Evolutionary conservation across 2,797 vertebrate genomes (phyloP).

Genomic region (Prunella strophiata): DNA sequence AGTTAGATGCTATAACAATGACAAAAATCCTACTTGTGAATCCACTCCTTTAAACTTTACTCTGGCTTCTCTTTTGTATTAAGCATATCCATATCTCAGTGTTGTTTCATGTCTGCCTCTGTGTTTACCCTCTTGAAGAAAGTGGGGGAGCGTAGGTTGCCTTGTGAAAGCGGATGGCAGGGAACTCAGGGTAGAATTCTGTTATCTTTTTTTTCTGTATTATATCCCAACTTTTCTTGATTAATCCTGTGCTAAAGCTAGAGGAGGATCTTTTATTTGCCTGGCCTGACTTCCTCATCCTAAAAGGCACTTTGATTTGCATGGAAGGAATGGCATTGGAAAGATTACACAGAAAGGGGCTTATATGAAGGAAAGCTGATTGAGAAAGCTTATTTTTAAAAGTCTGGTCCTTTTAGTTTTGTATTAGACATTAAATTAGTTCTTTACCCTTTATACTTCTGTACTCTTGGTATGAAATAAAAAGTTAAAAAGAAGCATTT

Average conservation of each 20-base stretch:
- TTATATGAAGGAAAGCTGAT: slow-evolving; percentile 44
- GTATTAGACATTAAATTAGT: slow-evolving; percentile 15
- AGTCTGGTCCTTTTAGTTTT: slow-evolving; percentile 6
- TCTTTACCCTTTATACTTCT: slow-evolving; percentile 20
- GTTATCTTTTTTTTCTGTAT: not conserved
- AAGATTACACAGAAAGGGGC: slow-evolving; percentile 33
- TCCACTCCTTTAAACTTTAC: not conserved
- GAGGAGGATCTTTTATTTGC: slow-evolving; percentile 9
- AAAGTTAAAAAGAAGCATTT: not conserved
- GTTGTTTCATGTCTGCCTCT: slow-evolving; percentile 1
- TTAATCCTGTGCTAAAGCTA: slow-evolving; percentile 23
- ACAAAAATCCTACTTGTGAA: slow-evolving; percentile 14
- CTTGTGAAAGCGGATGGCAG: not conserved
- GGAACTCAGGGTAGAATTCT: not conserved
- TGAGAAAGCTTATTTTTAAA: slow-evolving; percentile 25
- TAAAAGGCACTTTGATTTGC: slow-evolving; percentile 43
- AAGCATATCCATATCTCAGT: not conserved
- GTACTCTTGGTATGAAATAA: not conserved
- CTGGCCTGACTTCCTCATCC: slow-evolving; percentile 3
- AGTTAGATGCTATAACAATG: not conserved
- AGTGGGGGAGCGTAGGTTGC: not conserved
- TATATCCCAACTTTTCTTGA: not conserved
- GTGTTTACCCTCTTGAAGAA: not conserved
- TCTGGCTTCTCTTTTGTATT: not conserved
- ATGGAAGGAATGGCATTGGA: slow-evolving; percentile 14